phyloP scores from a whole-genome alignment of 2,888 invertebrate genomes.

The Drosophila flavopinicola region DNA sequence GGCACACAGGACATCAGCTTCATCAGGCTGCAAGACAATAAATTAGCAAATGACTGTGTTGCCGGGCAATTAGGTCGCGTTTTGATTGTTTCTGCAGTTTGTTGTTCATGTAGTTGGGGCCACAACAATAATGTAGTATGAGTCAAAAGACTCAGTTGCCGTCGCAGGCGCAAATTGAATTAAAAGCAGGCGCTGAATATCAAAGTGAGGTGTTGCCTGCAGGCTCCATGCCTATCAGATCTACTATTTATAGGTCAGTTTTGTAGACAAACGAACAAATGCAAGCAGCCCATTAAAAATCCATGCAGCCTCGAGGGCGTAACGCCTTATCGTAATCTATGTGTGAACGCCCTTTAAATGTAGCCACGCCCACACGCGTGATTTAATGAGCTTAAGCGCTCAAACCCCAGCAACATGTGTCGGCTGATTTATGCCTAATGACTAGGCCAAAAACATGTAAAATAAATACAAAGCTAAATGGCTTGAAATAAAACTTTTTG shows the following conservation, averaged over 20 bases:
- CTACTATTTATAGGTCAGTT: slow-evolving; percentile 22
- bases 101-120: slow-evolving; percentile 21
- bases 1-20: slow-evolving; percentile 29
- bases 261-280: neutral
- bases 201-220: neutral
- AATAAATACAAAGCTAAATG: slow-evolving; percentile 77
- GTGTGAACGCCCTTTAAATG: slow-evolving; percentile 35
- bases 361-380: slow-evolving; percentile 41
- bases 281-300: slow-evolving; percentile 10
- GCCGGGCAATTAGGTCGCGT: slow-evolving; percentile 60
- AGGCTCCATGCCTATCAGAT: slow-evolving; percentile 8
- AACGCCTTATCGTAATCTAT: slow-evolving; percentile 26
- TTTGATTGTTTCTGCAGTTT: slow-evolving; percentile 51
- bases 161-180: slow-evolving; percentile 65
- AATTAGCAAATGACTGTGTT: slow-evolving; percentile 65
- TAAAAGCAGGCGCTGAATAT: slow-evolving; percentile 38
- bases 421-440: slow-evolving; percentile 73
- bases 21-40: slow-evolving; percentile 63
- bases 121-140: slow-evolving; percentile 31
- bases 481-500: slow-evolving; percentile 72
- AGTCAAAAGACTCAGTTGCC: slow-evolving; percentile 42
- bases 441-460: slow-evolving; percentile 50
- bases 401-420: slow-evolving; percentile 19
- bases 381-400: slow-evolving; percentile 67
- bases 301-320: slow-evolving; percentile 14